Percentiles rank a stretch among this genome's conserved stretches.
Evolutionary conservation across 2,888 invertebrate genomes (phyloP).

Genomic region (Orthosia incerta): DNA sequence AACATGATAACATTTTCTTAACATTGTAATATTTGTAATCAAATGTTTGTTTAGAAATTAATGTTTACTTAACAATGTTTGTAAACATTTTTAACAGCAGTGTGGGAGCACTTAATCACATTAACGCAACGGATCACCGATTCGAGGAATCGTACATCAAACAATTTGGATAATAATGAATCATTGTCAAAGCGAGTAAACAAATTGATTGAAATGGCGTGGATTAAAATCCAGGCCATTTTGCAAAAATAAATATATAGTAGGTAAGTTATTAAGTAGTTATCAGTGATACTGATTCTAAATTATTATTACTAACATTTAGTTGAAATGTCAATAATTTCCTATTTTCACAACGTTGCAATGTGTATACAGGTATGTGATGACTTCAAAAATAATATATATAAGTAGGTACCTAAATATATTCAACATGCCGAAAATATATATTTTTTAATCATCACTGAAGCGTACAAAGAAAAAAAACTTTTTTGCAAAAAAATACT

Average conservation of each 20-base stretch:
- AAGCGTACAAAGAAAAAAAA: slow-evolving; percentile 1
- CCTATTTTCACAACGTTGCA: background rate
- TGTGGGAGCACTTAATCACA: background rate
- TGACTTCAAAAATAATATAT: background rate
- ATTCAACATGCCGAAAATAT: background rate
- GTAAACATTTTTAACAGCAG: no score
- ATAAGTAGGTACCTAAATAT: background rate
- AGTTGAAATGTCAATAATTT: background rate
- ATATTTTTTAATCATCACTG: background rate
- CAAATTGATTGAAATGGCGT: background rate
- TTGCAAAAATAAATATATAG: background rate
- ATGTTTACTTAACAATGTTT: no score
- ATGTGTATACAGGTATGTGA: background rate
- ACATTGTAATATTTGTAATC: no score
- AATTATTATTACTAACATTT: no score
- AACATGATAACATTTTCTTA: no score
- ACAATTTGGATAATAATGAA: background rate
- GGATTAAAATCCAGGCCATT: background rate
- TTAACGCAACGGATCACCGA: background rate
- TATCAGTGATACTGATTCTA: no score
- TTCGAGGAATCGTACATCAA: background rate
- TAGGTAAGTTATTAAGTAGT: no score
- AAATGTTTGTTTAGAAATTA: no score
- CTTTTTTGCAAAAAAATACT: no score
- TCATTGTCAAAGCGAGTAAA: background rate